These are phyloP conservation scores for Aporophyla nigra DNA, from an alignment of 2,888 invertebrate genomes.

Conservation along the genomic window DNA sequence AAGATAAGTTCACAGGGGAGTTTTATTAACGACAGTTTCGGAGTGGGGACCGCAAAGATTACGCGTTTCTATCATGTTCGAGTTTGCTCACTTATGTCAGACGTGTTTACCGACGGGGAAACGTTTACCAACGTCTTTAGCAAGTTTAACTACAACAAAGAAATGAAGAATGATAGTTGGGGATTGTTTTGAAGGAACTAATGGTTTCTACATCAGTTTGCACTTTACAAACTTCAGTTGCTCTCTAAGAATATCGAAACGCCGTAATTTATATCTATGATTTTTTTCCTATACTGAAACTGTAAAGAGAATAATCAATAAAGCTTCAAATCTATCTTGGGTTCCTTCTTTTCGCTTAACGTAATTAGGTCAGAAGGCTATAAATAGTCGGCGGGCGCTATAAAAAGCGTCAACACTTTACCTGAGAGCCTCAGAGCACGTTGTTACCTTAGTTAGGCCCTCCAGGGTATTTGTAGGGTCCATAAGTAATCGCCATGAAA, in stretches of 20 bases:
- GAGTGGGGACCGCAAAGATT: slow-evolving; percentile 79
- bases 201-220: slow-evolving; percentile 49
- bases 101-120: slow-evolving; percentile 66
- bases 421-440: slow-evolving; percentile 50
- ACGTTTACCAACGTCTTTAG: slow-evolving; percentile 57
- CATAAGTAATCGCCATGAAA: slow-evolving; percentile 77
- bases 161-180: slow-evolving; percentile 59
- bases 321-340: slow-evolving; percentile 17
- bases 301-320: neutral
- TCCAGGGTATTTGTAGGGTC: slow-evolving; percentile 64
- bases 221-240: slow-evolving; percentile 37
- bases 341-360: slow-evolving; percentile 26
- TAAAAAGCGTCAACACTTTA: slow-evolving; percentile 65
- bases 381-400: slow-evolving; percentile 49
- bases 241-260: slow-evolving; percentile 31
- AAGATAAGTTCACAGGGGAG: slow-evolving; percentile 82
- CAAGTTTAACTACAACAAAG: slow-evolving; percentile 52
- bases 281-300: neutral
- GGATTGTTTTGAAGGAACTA: slow-evolving; percentile 49
- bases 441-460: slow-evolving; percentile 61
- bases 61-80: slow-evolving; percentile 79
- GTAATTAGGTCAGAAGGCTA: slow-evolving; percentile 57
- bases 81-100: slow-evolving; percentile 79
- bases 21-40: slow-evolving; percentile 87
- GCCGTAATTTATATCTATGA: neutral